phyloP scores from a whole-genome alignment of 2,888 invertebrate genomes.

The Meteorus colon region DNA sequence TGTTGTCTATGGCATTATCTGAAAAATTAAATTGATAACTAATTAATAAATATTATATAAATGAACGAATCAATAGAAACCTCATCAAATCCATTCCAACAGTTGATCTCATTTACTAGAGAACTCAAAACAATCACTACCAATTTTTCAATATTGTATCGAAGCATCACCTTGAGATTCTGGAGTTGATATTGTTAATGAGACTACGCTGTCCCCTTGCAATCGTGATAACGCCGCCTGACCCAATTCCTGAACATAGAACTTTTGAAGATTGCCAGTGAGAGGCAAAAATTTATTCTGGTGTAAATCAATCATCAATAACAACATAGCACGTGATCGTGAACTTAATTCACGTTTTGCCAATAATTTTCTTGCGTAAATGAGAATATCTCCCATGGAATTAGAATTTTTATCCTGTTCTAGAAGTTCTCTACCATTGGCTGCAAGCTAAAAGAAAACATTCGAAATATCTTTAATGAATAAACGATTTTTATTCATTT shows the following conservation, averaged over 20 bases:
- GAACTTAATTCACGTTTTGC: conserved; percentile 65
- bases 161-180: background rate
- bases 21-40: background rate
- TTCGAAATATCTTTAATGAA: conserved; percentile 12
- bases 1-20: conserved; percentile 1
- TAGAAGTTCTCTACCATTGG: conserved; percentile 68
- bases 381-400: conserved; percentile 65
- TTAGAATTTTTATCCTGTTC: conserved; percentile 48
- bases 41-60: background rate
- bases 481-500: background rate
- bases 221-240: conserved; percentile 12
- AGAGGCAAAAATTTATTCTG: conserved; percentile 68
- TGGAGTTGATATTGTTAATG: conserved; percentile 13
- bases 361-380: conserved; percentile 65
- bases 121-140: too few relatives aligned
- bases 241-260: conserved; percentile 61
- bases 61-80: too few relatives aligned
- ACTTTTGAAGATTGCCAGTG: conserved; percentile 66
- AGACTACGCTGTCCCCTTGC: conserved; percentile 4
- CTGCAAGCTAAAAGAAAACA: conserved; percentile 64
- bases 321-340: conserved; percentile 69
- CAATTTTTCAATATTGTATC: background rate
- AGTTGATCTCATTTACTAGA: too few relatives aligned
- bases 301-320: conserved; percentile 71
- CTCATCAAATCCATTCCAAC: too few relatives aligned